phyloP scores from a whole-genome alignment of 2,888 invertebrate species.

The Thymelicus sylvestris region DNA sequence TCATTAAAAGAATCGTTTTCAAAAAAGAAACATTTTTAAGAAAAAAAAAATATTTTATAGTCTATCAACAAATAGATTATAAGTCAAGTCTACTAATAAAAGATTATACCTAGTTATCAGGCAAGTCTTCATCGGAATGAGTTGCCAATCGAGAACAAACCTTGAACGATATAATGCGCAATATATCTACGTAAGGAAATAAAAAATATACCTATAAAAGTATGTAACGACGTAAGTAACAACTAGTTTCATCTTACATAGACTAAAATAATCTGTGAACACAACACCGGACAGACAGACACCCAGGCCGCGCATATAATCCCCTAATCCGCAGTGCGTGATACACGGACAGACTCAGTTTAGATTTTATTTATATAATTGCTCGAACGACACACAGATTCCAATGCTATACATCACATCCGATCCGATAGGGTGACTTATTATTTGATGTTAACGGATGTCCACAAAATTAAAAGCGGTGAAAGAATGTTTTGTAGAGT shows the following conservation, averaged over 20 bases:
- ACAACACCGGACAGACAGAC: constrained; percentile 26
- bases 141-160: too few species aligned
- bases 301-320: constrained; percentile 45
- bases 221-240: neutral
- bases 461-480: neutral
- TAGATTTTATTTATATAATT: constrained; percentile 41
- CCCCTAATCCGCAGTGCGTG: constrained; percentile 52
- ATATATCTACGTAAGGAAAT: too few species aligned
- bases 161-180: too few species aligned
- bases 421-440: neutral
- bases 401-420: constrained; percentile 7
- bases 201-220: neutral
- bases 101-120: too few species aligned
- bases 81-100: too few species aligned
- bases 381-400: constrained; percentile 12
- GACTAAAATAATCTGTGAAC: constrained; percentile 4
- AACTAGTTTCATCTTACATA: neutral
- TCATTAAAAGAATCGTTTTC: too few species aligned
- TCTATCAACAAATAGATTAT: too few species aligned
- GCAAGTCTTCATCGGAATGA: too few species aligned
- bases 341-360: constrained; percentile 39
- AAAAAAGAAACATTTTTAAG: too few species aligned
- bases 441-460: neutral
- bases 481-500: too few species aligned
- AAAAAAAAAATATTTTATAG: too few species aligned